phyloP scores from a whole-genome alignment of 2,113 vertebrate species.

The Cynocephalus volans region DNA sequence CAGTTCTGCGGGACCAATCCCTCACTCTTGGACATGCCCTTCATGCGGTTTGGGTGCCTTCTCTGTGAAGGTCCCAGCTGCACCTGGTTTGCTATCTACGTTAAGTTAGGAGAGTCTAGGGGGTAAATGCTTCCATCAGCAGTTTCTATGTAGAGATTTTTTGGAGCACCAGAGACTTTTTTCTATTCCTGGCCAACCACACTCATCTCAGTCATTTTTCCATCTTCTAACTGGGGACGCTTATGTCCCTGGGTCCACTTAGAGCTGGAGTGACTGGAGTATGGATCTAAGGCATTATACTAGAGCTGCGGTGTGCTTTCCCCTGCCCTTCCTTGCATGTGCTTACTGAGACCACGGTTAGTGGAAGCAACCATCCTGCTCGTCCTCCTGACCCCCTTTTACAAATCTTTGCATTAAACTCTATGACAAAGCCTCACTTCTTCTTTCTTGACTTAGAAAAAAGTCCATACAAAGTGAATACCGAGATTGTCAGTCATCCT shows the following conservation, averaged over 20 bases:
- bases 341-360: not conserved
- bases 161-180: too few species aligned
- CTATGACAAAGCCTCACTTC: not conserved
- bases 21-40: too few species aligned
- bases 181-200: not conserved
- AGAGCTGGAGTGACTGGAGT: not conserved
- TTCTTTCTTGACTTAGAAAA: not conserved
- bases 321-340: not conserved
- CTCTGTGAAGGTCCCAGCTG: not conserved
- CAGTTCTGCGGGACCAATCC: fast-evolving
- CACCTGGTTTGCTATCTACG: not conserved
- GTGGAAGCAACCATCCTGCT: not conserved
- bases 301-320: too few species aligned
- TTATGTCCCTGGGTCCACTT: not conserved
- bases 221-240: fast-evolving
- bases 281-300: fast-evolving
- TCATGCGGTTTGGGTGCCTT: not conserved
- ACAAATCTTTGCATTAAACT: too few species aligned
- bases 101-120: not conserved
- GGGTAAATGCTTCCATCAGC: not conserved
- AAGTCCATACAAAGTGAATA: not conserved
- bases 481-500: not conserved
- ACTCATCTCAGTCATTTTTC: too few species aligned
- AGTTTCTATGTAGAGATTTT: too few species aligned
- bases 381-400: not conserved